A percentile compares a stretch with the other conserved stretches of the same genome.
Conservation (phyloP, 2,113 vertebrate species). For the Sylvietta virens region DNA sequence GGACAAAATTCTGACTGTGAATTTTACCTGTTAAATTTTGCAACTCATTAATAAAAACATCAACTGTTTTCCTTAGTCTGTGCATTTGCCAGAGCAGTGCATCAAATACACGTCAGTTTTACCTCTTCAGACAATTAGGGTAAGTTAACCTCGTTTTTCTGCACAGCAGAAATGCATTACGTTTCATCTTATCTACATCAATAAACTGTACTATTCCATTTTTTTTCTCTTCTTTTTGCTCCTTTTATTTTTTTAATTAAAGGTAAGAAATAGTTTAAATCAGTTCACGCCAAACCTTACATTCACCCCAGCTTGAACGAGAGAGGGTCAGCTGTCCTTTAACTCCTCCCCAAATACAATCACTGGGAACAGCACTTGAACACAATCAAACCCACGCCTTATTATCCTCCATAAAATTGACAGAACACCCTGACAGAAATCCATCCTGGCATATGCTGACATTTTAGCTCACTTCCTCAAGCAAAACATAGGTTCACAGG, state of each 20-base stretch:
- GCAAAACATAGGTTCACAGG: not conserved
- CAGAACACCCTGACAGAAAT: not conserved
- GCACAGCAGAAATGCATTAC: not conserved
- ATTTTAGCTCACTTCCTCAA: not conserved
- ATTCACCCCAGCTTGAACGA: not conserved
- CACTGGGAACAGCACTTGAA: not conserved
- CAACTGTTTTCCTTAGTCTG: not conserved
- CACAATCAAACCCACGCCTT: not conserved
- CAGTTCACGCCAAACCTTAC: not conserved
- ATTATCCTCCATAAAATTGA: not conserved
- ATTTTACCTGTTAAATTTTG: not conserved
- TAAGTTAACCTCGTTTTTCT: not conserved
- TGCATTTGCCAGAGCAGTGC: not conserved
- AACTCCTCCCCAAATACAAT: not conserved
- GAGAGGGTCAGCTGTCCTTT: not conserved
- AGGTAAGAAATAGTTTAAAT: not conserved
- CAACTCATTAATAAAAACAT: not conserved
- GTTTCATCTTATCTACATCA: not conserved
- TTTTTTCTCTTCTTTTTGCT: not conserved
- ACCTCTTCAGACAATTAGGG: not conserved
- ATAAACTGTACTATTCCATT: not conserved
- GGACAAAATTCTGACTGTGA: not conserved
- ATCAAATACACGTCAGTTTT: not conserved
- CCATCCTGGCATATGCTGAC: not conserved
- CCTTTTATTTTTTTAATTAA: not conserved